Evolutionary conservation across 2,888 invertebrate genomes (phyloP), one percentile per base, ranked within the genome.

Genomic region (Drosophila demipolita): DNA sequence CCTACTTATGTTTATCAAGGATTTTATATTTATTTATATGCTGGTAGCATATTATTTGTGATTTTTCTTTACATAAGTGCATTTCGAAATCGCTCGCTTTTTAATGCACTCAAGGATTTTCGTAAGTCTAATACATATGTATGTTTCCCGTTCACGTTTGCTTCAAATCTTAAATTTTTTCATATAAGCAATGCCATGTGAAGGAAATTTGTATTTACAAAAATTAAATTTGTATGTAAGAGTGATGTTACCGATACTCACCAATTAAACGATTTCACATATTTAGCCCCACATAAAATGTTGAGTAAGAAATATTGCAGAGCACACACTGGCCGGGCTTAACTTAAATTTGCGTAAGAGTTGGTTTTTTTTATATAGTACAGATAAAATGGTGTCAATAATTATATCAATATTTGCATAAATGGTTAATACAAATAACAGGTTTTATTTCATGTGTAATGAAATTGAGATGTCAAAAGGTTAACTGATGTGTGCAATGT

Each of bases 11-110:
- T 96, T 90, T 97, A 97, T 91, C 96, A 97, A 95, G 97, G 96
- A 54, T 97, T 97, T 92, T 97, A 97, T 93, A 94, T 97, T 52
- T 98, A 97, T 91, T 94, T 97, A 52, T 97, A 97, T 91, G 91
- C 95, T 70, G 95, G 95, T 52, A 97, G 97, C 83, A 95, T 97
- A 61, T 90, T 95, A 26, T 98, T 97, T 93, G 95, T 97, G 54
- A 94, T 96, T 73, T 96, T 96, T 82, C 95, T 96, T 91, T 96
- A 96, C 90, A 94, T 94, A 12, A 95, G 95, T 70, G 94, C 96
- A 78, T 94, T 95, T 90, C 94, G 95, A 35, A 95, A 95, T 89
- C 95, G 95, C 81, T 95, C 95, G 36, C 94, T 95, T 53, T 94
- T 94, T 81, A 94, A 94, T 90, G 94, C 95, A 63, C 94, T 95